phyloP scores from a whole-genome alignment of 2,113 vertebrate genomes.

The Ceyx cyanopectus region DNA sequence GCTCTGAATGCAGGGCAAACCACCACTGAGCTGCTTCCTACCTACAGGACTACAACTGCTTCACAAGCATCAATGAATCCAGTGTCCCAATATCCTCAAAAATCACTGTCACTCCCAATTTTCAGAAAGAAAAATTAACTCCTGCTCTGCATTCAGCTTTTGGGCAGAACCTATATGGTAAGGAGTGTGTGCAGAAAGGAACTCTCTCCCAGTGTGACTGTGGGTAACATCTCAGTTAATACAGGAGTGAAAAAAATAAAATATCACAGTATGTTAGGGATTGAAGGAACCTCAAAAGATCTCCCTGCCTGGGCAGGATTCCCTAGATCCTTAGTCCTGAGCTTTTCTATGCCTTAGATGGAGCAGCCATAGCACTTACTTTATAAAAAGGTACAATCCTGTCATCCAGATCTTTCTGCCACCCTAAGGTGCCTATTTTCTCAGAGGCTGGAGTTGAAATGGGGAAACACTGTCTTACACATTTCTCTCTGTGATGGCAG shows the following conservation, averaged over 20 bases:
- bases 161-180: not conserved
- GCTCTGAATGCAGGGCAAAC: not conserved
- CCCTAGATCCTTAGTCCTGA: not conserved
- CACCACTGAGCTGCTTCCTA: fast-evolving
- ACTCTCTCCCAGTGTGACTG: not conserved
- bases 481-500: not conserved
- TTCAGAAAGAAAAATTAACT: not conserved
- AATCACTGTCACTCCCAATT: not conserved
- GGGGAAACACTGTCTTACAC: not conserved
- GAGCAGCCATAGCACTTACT: not conserved
- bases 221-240: not conserved
- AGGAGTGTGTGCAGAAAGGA: fast-evolving
- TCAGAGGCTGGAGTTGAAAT: not conserved
- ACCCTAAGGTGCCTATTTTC: not conserved
- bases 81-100: not conserved
- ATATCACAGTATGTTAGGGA: too few species aligned
- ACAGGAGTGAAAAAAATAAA: not conserved
- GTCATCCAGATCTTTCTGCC: not conserved
- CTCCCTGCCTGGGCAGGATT: too few species aligned
- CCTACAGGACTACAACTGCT: not conserved
- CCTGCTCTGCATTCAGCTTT: not conserved
- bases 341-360: not conserved
- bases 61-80: not conserved
- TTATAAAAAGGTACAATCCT: not conserved
- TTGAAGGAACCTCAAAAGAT: too few species aligned